These are phyloP conservation scores for Abrostola tripartita DNA, from an alignment of 2,888 invertebrate species.

Conservation along the genomic window DNA sequence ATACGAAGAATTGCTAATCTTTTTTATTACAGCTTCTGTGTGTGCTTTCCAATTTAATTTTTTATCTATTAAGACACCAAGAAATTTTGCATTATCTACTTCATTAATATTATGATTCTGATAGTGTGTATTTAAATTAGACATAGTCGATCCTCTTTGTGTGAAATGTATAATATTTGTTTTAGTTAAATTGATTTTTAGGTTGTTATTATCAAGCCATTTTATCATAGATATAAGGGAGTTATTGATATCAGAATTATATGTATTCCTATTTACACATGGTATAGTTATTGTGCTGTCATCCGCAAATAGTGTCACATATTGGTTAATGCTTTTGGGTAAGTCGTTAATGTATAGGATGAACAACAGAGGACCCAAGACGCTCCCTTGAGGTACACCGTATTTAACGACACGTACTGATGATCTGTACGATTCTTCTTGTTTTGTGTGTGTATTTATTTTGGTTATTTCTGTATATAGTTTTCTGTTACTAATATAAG, in stretches of 20 bases:
- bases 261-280: not conserved
- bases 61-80: conserved; percentile 3
- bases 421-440: not conserved
- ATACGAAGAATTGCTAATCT: not conserved
- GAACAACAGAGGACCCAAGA: conserved; percentile 8
- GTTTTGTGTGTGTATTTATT: not conserved
- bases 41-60: not conserved
- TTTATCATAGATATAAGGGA: not conserved
- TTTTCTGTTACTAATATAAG: not conserved
- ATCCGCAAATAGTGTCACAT: conserved; percentile 11
- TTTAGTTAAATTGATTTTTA: conserved; percentile 4
- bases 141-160: not conserved
- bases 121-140: not conserved
- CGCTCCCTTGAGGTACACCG: conserved; percentile 7
- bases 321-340: not conserved
- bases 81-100: conserved; percentile 1
- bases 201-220: conserved; percentile 15
- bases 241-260: conserved; percentile 6
- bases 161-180: conserved; percentile 1
- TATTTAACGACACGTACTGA: not conserved
- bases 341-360: conserved; percentile 11
- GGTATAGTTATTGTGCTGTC: too few relatives aligned
- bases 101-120: not conserved
- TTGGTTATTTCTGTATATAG: not conserved
- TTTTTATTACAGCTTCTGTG: not conserved